Conservation (phyloP, 2,888 invertebrate species). For the Rhagium mordax region DNA sequence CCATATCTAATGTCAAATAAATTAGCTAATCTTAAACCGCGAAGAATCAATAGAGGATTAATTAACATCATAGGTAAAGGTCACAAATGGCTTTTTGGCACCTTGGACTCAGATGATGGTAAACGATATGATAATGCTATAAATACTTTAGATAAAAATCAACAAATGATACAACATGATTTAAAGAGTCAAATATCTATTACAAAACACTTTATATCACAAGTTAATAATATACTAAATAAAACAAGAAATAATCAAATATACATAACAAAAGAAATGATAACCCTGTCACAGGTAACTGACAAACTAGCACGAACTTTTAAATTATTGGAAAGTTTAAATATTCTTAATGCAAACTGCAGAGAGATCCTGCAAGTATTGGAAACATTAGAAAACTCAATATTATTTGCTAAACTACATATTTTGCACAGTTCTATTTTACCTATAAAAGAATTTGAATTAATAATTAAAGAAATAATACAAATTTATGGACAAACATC, state of each 20-base stretch:
- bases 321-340: background rate
- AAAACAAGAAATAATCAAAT: background rate
- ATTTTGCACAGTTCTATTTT: background rate
- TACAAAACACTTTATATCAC: background rate
- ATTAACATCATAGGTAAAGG: conserved; percentile 12
- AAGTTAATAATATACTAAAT: background rate
- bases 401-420: background rate
- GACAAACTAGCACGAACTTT: background rate
- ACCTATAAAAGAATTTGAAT: background rate
- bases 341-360: background rate
- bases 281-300: background rate
- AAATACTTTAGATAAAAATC: background rate
- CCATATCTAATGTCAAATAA: background rate
- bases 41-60: conserved; percentile 12
- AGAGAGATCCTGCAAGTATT: background rate
- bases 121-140: background rate
- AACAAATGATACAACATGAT: background rate
- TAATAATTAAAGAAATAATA: background rate
- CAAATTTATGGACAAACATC: background rate
- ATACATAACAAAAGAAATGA: background rate
- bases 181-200: background rate
- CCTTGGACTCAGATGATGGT: conserved; percentile 18
- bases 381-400: background rate
- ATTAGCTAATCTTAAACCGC: background rate
- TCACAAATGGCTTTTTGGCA: conserved; percentile 22